Evolutionary conservation across 1,140 invertebrate genomes (phyloP), one percentile per base, ranked within the genome.

Genomic region (Medauroidea extradentata): DNA sequence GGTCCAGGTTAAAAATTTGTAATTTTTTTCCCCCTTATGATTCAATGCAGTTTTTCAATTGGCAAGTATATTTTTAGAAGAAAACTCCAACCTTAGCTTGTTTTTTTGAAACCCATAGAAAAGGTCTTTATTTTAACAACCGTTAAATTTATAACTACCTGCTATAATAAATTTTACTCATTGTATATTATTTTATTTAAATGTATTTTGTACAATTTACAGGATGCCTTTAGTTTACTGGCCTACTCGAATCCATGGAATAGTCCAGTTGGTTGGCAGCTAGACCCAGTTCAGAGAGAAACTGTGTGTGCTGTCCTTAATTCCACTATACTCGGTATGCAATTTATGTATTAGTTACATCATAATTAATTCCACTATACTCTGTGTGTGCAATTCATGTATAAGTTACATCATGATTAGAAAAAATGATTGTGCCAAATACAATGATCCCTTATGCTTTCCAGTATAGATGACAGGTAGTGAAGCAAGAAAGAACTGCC

Each of bases 161-260:
- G n/a, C n/a, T n/a, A n/a, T n/a, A n/a, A n/a, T n/a, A n/a, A n/a
- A n/a, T n/a, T n/a, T n/a, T n/a, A n/a, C n/a, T n/a, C n/a, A n/a
- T n/a, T n/a, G n/a, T n/a, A n/a, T n/a, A n/a, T n/a, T n/a, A n/a
- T n/a, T n/a, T n/a, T 9, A 34, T 52, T 23, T 52, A 50, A 49
- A 25, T 64, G 51, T 57, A 65, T 62, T 67, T 76, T 34, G 29
- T 34, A 11, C 4, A 34, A 34, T 34, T 34, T 81, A 44, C 80
- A 96, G 86, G 91, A 98, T 79, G 96, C 95, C 67, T 98, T 98
- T 81, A 98, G 95, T 81, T 83, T 99, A 68, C 80, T 99, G 68
- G 96, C 96, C 13, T 99, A 98, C 79, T 91, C 93, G 65, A 96
- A 98, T 82, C 96, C 96, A 8, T 98, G 94, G 93, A 87, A 85